phyloP scores from a whole-genome alignment of 1,140 invertebrate genomes.

The Delia radicum region DNA sequence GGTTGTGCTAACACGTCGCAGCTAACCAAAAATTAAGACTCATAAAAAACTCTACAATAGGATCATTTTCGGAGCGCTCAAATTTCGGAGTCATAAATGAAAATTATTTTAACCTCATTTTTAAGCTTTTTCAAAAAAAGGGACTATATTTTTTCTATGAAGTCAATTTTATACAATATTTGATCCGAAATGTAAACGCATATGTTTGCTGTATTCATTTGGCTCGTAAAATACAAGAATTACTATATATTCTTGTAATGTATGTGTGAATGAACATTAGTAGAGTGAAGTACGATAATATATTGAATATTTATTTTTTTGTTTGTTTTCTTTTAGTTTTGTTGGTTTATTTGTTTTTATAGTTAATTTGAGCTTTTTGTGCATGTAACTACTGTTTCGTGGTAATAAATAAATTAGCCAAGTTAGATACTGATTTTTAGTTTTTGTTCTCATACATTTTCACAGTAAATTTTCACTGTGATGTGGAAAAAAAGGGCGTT shows the following conservation, averaged over 20 bases:
- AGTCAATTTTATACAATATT: too few species aligned
- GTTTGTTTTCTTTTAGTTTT: neutral
- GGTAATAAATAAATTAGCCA: constrained; percentile 4
- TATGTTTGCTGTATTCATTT: too few species aligned
- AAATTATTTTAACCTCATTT: too few species aligned
- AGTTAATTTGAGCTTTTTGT: neutral
- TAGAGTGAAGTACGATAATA: neutral
- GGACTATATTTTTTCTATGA: too few species aligned
- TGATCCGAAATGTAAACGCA: too few species aligned
- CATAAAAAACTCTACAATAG: too few species aligned
- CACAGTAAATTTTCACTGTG: neutral
- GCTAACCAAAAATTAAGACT: too few species aligned
- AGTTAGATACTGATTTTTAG: neutral
- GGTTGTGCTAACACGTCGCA: too few species aligned
- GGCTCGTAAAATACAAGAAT: too few species aligned
- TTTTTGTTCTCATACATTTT: neutral
- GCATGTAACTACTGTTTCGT: neutral
- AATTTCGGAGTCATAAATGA: too few species aligned
- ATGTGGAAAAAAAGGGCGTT: neutral
- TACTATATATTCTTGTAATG: neutral
- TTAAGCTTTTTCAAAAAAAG: too few species aligned
- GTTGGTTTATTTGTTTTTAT: neutral
- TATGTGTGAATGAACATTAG: neutral
- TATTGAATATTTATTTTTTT: neutral
- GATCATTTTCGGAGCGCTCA: too few species aligned